Evolutionary conservation across 2,797 vertebrate genomes (phyloP), one percentile per base, ranked within the genome.

Genomic region (Adrianichthys oophorus): DNA sequence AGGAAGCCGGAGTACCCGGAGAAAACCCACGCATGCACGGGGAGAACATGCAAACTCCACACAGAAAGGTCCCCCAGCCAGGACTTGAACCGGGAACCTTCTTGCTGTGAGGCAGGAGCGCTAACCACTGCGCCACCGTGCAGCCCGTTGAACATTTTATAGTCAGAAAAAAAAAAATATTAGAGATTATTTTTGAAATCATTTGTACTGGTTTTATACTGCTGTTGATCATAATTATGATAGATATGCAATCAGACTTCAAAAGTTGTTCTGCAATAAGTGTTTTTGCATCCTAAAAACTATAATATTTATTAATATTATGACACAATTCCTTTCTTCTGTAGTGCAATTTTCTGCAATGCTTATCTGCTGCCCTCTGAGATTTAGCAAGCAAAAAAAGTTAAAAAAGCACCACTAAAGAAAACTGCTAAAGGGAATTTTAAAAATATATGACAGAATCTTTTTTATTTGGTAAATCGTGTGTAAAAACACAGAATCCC

Each of bases 341-440:
- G 55, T 48, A 41, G 41, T 56, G 56, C 51, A 68, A 68, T 80
- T 76, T 74, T 67, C 23, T 69, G 74, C 61, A 65, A 65, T 62
- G 56, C 46, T 52, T 70, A 58, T 78, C 72, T 69, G 60, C 47
- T 52, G 62, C 42, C 57, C 70, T 74, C 50, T 65, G 68, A 79
- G 65, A 65, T 70, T 64, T 62, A 29, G 24, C 41, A 56, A 72
- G 52, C 60, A 48, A 75, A 82, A 72, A 65, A 29, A 75, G 53
- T 59, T 44, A 70, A 78, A 83, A 76, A 78, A 81, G 79, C 56
- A 70, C 64, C 72, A 75, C 60, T 82, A 74, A 80, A 79, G 45
- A 54, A 79, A 74, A 57, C 64, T 44, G 71, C 78, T 72, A 19
- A 68, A 68, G 68, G 78, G 81, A 58, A 62, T 5, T 53, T 62